phyloP scores from a whole-genome alignment of 2,113 vertebrate species.

The Callopanchax toddi region DNA sequence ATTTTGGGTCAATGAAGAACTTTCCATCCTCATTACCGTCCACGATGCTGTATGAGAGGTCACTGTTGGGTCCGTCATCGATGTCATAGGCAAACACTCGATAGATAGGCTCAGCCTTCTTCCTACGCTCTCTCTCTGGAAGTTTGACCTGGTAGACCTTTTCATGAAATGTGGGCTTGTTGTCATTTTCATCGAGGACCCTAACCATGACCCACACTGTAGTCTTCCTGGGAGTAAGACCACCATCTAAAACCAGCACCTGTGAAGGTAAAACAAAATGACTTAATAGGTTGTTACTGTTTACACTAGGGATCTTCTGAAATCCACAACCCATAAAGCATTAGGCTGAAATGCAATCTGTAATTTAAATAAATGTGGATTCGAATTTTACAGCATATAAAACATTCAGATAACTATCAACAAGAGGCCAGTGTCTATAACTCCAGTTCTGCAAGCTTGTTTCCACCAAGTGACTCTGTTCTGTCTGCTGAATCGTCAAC shows the following conservation, averaged over 20 bases:
- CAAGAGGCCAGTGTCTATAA: too few species aligned
- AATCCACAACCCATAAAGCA: not conserved
- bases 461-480: too few species aligned
- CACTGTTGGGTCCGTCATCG: constrained; percentile 91
- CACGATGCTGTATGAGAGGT: constrained; percentile 93
- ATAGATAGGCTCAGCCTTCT: constrained; percentile 92
- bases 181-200: constrained; percentile 96
- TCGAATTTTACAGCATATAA: too few species aligned
- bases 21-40: constrained; percentile 95
- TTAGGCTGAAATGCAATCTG: not conserved
- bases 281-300: not conserved
- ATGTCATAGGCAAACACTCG: constrained; percentile 93
- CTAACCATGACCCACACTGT: constrained; percentile 92
- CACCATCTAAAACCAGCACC: constrained; percentile 92
- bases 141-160: constrained; percentile 95
- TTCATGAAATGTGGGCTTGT: constrained; percentile 93
- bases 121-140: constrained; percentile 91
- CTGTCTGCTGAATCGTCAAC: too few species aligned
- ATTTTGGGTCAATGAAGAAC: constrained; percentile 97
- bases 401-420: too few species aligned
- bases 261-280: constrained; percentile 50
- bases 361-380: not conserved
- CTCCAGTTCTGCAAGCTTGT: too few species aligned
- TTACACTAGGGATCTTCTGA: not conserved
- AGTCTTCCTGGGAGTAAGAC: constrained; percentile 85